phyloP scores from a whole-genome alignment of 2,888 invertebrate genomes.

The Eupithecia tripunctaria region DNA sequence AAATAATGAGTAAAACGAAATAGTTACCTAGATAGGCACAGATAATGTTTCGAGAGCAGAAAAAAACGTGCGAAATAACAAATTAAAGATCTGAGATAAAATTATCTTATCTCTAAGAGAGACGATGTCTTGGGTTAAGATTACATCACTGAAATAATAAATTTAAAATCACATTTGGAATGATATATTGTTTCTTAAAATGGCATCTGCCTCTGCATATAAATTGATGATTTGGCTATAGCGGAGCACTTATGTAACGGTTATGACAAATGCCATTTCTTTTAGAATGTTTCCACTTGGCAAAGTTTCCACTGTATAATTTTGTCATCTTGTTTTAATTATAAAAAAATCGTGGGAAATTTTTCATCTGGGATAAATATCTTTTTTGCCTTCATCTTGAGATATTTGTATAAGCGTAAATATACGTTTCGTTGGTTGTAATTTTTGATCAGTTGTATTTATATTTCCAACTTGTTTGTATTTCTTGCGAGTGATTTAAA shows the following conservation, averaged over 20 bases:
- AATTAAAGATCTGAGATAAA: slow-evolving; percentile 42
- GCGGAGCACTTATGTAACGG: slow-evolving; percentile 17
- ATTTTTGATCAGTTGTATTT: neutral
- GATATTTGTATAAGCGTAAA: neutral
- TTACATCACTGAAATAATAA: slow-evolving; percentile 16
- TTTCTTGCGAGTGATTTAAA: neutral
- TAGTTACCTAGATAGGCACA: slow-evolving; percentile 13
- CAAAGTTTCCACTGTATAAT: neutral
- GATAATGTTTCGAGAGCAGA: slow-evolving; percentile 32
- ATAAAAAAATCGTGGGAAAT: neutral
- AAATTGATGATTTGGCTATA: slow-evolving; percentile 24
- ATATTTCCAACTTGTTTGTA: neutral
- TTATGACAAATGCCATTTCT: slow-evolving; percentile 3
- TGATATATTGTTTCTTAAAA: slow-evolving; percentile 21
- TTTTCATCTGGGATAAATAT: neutral
- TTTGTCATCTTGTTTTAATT: neutral
- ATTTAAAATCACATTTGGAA: slow-evolving; percentile 7
- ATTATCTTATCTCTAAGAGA: slow-evolving; percentile 25
- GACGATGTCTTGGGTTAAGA: slow-evolving; percentile 12
- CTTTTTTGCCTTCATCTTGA: neutral
- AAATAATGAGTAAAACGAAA: slow-evolving; percentile 23
- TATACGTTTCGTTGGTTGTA: neutral
- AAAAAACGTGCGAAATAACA: slow-evolving; percentile 40
- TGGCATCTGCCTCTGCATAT: slow-evolving; percentile 25
- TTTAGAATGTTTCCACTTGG: neutral